Evolutionary conservation across 2,113 vertebrate species (phyloP).

Genomic region (Cyanoramphus novaezelandiae): DNA sequence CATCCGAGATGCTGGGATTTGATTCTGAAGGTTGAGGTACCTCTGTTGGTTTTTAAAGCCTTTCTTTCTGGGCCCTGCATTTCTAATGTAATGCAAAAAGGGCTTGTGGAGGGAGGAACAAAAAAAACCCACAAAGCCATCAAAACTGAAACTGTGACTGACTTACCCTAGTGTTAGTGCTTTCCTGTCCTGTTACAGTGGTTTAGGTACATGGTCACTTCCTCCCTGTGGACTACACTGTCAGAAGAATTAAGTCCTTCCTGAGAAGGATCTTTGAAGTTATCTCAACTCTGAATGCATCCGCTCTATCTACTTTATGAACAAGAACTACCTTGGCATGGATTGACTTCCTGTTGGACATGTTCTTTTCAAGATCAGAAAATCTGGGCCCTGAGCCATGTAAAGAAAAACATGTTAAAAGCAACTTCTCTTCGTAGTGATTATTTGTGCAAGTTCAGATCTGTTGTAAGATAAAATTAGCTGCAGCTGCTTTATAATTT

Average conservation of each 20-base stretch:
- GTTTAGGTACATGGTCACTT: conserved; percentile 16
- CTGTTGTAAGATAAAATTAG: not conserved
- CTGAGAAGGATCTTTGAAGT: conserved; percentile 34
- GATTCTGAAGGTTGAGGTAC: not conserved
- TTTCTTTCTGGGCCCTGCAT: not conserved
- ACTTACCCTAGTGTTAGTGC: not conserved
- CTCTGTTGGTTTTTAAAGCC: not conserved
- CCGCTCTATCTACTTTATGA: not conserved
- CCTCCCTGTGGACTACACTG: not conserved
- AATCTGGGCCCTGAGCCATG: conserved; percentile 18
- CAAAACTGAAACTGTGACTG: not conserved
- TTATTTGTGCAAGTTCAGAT: not conserved
- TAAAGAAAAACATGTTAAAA: not conserved
- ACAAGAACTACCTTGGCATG: conserved; percentile 12
- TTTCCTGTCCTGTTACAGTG: not conserved
- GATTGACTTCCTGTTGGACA: conserved; percentile 5
- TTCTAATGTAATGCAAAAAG: not conserved
- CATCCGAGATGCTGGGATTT: not conserved
- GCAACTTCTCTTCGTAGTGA: not conserved
- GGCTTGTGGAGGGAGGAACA: not conserved
- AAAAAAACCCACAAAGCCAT: not conserved
- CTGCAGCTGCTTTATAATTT: not conserved
- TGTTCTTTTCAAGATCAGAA: conserved; percentile 16
- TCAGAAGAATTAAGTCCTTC: conserved; percentile 32
- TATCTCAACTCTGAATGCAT: conserved; percentile 14